A percentile compares a stretch with the other conserved stretches of the same genome.
Conservation (phyloP, 1,140 invertebrate genomes). For the Lanistes nyassanus region DNA sequence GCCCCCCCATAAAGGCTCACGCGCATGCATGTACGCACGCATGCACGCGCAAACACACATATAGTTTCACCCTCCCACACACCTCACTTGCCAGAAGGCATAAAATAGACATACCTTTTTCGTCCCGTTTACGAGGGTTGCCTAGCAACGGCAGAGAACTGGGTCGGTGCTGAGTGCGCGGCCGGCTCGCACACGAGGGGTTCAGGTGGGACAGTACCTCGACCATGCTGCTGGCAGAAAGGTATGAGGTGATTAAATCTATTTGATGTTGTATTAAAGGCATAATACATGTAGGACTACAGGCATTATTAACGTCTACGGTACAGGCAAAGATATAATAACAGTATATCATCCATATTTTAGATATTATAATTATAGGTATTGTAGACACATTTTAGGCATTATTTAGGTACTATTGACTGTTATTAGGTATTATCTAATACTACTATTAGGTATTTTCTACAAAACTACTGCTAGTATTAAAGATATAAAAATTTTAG, state of each 20-base stretch:
- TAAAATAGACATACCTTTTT: conserved; percentile 30
- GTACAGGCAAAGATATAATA: no score
- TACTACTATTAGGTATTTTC: no score
- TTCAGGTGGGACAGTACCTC: conserved; percentile 37
- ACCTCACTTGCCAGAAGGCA: no score
- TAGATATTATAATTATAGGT: no score
- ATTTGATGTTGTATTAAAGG: not conserved
- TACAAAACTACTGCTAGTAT: no score
- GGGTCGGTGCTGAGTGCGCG: conserved; percentile 36
- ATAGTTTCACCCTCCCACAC: not conserved
- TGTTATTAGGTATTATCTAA: no score
- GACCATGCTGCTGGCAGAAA: conserved; percentile 31
- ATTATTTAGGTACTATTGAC: no score
- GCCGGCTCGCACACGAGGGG: conserved; percentile 25
- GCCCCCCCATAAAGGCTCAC: not conserved
- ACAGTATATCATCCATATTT: no score
- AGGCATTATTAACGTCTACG: no score
- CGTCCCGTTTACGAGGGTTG: conserved; percentile 31
- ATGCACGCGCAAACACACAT: not conserved
- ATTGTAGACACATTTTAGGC: no score
- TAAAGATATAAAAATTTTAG: no score
- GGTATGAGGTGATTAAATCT: not conserved
- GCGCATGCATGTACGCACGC: not conserved
- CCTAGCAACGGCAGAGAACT: conserved; percentile 33
- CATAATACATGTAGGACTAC: no score